Evolutionary conservation across 2,113 vertebrate genomes (phyloP).

Genomic region (Ariopsis seemanni): DNA sequence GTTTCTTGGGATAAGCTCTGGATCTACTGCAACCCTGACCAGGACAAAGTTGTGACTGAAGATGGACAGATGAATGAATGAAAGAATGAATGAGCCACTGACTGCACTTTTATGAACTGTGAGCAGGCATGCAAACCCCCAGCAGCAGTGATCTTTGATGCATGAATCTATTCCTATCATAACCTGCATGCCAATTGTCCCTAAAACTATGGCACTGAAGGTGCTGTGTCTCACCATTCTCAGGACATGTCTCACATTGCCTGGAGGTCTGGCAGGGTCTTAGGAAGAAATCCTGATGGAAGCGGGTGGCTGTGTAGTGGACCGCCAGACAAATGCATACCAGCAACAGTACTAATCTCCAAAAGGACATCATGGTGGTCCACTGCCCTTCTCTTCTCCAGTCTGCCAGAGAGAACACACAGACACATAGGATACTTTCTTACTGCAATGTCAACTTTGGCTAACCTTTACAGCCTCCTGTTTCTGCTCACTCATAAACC

Average conservation of each 20-base stretch:
- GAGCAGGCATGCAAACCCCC: no score
- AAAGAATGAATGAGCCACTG: conserved; percentile 61
- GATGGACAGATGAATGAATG: background rate
- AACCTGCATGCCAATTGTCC: background rate
- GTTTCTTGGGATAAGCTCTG: background rate
- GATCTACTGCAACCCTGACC: background rate
- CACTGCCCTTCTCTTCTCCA: conserved; percentile 47
- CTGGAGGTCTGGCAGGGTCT: conserved; percentile 66
- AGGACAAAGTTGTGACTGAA: background rate
- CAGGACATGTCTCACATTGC: conserved; percentile 64
- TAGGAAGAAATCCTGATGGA: conserved; percentile 69
- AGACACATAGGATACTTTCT: conserved; percentile 19
- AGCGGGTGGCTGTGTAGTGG: conserved; percentile 78
- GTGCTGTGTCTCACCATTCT: conserved; percentile 64
- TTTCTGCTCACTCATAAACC: background rate
- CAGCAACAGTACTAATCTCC: conserved; percentile 78
- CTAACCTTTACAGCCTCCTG: background rate
- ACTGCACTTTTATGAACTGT: conserved; percentile 55
- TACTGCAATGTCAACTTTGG: conserved; percentile 4
- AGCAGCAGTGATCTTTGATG: no score
- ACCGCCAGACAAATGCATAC: conserved; percentile 75
- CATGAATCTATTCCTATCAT: background rate
- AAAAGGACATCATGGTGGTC: conserved; percentile 78
- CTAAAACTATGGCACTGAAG: background rate
- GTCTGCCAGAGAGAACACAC: conserved; percentile 44